phyloP scores from a whole-genome alignment of 2,888 invertebrate species.

The Drosophila mettleri region DNA sequence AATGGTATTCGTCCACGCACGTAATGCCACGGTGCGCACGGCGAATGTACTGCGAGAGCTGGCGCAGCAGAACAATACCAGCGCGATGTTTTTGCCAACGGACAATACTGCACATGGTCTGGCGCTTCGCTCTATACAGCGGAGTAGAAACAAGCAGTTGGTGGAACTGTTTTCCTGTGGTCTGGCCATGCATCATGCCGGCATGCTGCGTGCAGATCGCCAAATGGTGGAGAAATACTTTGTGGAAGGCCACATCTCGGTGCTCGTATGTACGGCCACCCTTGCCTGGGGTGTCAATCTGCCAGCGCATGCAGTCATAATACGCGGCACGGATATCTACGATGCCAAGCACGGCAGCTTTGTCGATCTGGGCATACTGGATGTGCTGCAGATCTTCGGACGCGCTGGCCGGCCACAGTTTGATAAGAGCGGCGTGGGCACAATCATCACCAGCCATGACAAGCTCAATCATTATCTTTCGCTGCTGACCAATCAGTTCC shows the following conservation, averaged over 20 bases:
- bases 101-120: slow-evolving; percentile 88
- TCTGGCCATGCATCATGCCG: slow-evolving; percentile 98
- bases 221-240: slow-evolving; percentile 96
- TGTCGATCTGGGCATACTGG: slow-evolving; percentile 97
- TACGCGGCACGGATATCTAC: slow-evolving; percentile 93
- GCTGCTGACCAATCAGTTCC: slow-evolving; percentile 97
- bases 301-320: slow-evolving; percentile 98
- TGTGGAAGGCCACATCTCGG: slow-evolving; percentile 93
- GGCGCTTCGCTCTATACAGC: slow-evolving; percentile 89
- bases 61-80: slow-evolving; percentile 91
- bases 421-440: slow-evolving; percentile 96
- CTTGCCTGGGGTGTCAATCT: slow-evolving; percentile 99
- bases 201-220: slow-evolving; percentile 95
- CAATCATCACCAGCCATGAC: slow-evolving; percentile 96
- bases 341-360: slow-evolving; percentile 97
- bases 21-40: slow-evolving; percentile 97
- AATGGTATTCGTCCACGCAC: slow-evolving; percentile 99
- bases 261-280: slow-evolving; percentile 98
- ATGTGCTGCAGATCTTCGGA: slow-evolving; percentile 99
- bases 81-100: slow-evolving; percentile 89
- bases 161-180: slow-evolving; percentile 94
- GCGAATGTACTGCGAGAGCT: slow-evolving; percentile 93
- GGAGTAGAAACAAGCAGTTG: slow-evolving; percentile 92
- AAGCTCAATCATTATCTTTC: slow-evolving; percentile 97
- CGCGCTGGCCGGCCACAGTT: slow-evolving; percentile 99